Conservation (phyloP, 2,113 vertebrate genomes). For the Psittacula cyanocephala region DNA sequence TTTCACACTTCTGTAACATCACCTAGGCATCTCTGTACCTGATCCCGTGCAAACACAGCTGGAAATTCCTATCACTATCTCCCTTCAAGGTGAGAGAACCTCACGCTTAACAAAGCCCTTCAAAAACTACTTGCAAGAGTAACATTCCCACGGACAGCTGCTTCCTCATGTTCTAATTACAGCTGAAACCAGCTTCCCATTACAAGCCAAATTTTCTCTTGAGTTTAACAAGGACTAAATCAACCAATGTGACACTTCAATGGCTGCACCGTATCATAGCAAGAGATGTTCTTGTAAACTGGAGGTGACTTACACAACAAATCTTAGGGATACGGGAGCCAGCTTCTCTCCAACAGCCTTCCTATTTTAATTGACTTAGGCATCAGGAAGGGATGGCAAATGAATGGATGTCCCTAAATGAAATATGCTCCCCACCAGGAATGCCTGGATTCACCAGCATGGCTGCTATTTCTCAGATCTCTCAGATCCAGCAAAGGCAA, state of each 20-base stretch:
- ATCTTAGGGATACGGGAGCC: neutral
- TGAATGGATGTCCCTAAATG: neutral
- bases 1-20: neutral
- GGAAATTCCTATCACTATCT: neutral
- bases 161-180: neutral
- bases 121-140: neutral
- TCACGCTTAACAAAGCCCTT: neutral
- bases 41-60: neutral
- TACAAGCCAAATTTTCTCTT: neutral
- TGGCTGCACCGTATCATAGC: neutral
- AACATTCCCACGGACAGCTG: neutral
- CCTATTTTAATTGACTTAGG: neutral
- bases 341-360: neutral
- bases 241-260: neutral
- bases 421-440: neutral
- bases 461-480: neutral
- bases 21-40: neutral
- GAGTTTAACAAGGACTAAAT: neutral
- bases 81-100: neutral
- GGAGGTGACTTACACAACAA: neutral
- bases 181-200: neutral
- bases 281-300: neutral
- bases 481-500: neutral
- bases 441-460: neutral
- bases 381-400: neutral